Evolutionary conservation across 2,113 vertebrate genomes (phyloP).

Genomic region (Mirza zaza): DNA sequence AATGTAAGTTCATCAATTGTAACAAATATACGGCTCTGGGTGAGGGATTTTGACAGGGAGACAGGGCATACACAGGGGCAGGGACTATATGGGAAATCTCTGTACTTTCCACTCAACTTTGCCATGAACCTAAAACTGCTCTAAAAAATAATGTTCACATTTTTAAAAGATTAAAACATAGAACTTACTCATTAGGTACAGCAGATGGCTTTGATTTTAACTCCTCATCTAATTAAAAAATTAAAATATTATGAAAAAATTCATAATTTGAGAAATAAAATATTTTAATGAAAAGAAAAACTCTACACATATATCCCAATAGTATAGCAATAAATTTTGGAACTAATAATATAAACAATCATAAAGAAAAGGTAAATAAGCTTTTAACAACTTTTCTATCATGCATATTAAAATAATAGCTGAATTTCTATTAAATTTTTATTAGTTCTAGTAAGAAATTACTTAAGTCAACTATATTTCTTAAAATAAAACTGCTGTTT

Average conservation of each 20-base stretch:
- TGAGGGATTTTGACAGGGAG: neutral
- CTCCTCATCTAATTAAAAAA: slow-evolving; percentile 91
- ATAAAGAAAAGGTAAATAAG: slow-evolving; percentile 15
- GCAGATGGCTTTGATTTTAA: slow-evolving; percentile 88
- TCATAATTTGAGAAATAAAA: slow-evolving; percentile 67
- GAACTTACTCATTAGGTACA: slow-evolving; percentile 92
- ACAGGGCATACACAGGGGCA: neutral
- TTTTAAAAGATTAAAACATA: slow-evolving; percentile 37
- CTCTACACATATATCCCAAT: neutral
- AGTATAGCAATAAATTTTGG: slow-evolving; percentile 18
- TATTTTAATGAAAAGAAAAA: slow-evolving; percentile 32
- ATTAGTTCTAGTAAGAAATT: slow-evolving; percentile 46
- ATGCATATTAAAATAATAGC: slow-evolving; percentile 22
- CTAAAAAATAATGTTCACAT: slow-evolving; percentile 1
- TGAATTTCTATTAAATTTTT: slow-evolving; percentile 22
- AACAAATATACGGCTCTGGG: neutral
- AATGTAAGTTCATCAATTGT: neutral
- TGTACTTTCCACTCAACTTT: slow-evolving; percentile 15
- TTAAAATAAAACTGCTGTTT: slow-evolving; percentile 34
- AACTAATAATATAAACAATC: slow-evolving; percentile 18
- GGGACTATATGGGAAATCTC: neutral
- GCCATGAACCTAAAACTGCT: slow-evolving; percentile 15
- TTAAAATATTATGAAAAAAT: slow-evolving; percentile 58
- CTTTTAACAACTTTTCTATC: neutral
- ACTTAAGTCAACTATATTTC: slow-evolving; percentile 2